A percentile compares a stretch with the other conserved stretches of the same genome.
Conservation (phyloP, 1,140 invertebrate species). For the Zaprionus tsacasi region DNA sequence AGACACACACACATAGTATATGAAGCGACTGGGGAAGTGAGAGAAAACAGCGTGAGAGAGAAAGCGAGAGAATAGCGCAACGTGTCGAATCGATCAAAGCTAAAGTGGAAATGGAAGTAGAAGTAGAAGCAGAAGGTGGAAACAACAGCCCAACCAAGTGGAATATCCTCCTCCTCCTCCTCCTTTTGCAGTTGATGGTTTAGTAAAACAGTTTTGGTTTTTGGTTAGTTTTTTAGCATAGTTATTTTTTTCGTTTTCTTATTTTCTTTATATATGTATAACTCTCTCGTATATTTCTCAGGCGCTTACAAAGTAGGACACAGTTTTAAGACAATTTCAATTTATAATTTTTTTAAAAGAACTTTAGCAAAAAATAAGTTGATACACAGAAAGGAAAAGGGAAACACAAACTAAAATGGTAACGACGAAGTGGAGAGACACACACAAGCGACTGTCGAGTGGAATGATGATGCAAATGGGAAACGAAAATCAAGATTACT, state of each 20-base stretch:
- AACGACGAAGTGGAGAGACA: slow-evolving; percentile 34
- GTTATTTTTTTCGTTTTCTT: slow-evolving; percentile 34
- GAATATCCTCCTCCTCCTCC: background rate
- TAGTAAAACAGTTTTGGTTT: slow-evolving; percentile 79
- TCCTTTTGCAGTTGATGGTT: slow-evolving; percentile 31
- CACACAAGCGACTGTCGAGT: slow-evolving; percentile 37
- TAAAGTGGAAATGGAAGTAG: slow-evolving; percentile 5
- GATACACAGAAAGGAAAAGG: slow-evolving; percentile 19
- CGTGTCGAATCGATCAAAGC: slow-evolving; percentile 9
- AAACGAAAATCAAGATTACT: background rate
- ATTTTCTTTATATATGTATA: slow-evolving; percentile 48
- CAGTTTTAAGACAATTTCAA: slow-evolving; percentile 47
- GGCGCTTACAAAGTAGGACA: slow-evolving; percentile 66
- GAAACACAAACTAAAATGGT: slow-evolving; percentile 10
- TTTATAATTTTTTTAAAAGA: slow-evolving; percentile 12
- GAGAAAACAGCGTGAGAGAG: slow-evolving; percentile 19
- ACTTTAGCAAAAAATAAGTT: background rate
- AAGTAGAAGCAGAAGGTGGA: slow-evolving; percentile 12
- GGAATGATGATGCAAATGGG: slow-evolving; percentile 13
- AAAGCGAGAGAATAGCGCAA: slow-evolving; percentile 34
- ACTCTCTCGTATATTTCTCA: slow-evolving; percentile 72
- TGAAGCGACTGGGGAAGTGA: slow-evolving; percentile 17
- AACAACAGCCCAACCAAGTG: slow-evolving; percentile 55
- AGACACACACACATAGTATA: slow-evolving; percentile 33
- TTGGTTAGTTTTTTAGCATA: slow-evolving; percentile 56